phyloP scores from a whole-genome alignment of 2,888 invertebrate species.

The Dryococelus australis region DNA sequence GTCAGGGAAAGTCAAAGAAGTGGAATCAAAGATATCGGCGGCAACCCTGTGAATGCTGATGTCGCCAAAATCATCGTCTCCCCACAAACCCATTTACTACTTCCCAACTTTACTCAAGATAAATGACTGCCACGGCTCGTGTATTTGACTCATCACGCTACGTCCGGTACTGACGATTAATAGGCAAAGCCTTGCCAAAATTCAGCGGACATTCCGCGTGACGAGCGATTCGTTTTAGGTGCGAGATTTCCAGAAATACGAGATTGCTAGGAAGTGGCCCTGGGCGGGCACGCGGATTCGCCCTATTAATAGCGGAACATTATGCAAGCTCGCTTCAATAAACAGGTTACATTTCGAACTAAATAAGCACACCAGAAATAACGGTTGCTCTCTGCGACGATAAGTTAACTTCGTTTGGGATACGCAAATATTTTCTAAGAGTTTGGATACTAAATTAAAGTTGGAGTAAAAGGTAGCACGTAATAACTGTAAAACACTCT shows the following conservation, averaged over 20 bases:
- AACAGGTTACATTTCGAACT: neutral
- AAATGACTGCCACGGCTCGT: too few species aligned
- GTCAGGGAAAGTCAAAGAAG: too few species aligned
- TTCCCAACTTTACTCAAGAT: too few species aligned
- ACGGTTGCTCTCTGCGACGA: neutral
- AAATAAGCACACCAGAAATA: neutral
- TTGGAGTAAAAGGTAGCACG: too few species aligned
- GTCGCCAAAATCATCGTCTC: too few species aligned
- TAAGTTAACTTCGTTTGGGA: neutral
- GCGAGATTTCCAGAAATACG: neutral
- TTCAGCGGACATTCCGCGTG: neutral
- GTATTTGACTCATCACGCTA: neutral
- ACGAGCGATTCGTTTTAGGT: neutral
- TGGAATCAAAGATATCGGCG: too few species aligned
- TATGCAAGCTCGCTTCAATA: neutral
- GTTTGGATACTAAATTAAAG: neutral
- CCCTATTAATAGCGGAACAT: neutral
- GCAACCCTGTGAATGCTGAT: too few species aligned
- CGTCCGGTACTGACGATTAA: neutral
- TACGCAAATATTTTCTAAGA: neutral
- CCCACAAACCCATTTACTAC: too few species aligned
- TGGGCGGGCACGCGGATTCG: neutral
- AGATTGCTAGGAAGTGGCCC: neutral
- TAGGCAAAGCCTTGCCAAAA: neutral
- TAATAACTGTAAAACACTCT: too few species aligned